Evolutionary conservation across 2,797 vertebrate genomes (phyloP).

Genomic region (Enteromius thamalakanensis): DNA sequence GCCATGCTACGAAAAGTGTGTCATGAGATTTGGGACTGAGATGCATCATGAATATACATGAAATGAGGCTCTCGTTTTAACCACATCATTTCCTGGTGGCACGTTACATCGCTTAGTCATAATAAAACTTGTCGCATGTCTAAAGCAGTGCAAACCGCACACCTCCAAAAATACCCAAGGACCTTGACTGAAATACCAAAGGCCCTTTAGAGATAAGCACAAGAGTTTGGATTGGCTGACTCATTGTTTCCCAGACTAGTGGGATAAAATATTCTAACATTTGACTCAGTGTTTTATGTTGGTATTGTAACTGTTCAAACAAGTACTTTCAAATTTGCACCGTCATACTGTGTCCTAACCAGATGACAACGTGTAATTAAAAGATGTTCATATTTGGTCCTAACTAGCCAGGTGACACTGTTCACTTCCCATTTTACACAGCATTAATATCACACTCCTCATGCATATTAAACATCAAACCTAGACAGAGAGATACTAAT

Average conservation of each 20-base stretch:
- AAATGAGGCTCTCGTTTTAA: slow-evolving; percentile 56
- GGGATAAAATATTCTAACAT: slow-evolving; percentile 14
- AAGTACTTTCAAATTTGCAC: background rate
- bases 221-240: background rate
- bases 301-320: background rate
- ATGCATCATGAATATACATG: slow-evolving; percentile 55
- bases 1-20: slow-evolving; percentile 44
- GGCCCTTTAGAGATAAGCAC: slow-evolving; percentile 17
- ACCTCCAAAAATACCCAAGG: slow-evolving; percentile 30
- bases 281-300: background rate
- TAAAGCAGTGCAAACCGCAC: slow-evolving; percentile 7
- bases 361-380: background rate
- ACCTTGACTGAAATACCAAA: slow-evolving; percentile 7
- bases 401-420: background rate
- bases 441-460: background rate
- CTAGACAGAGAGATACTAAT: background rate
- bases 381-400: background rate
- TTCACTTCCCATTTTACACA: background rate
- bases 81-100: slow-evolving; percentile 64
- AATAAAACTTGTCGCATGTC: slow-evolving; percentile 23
- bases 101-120: slow-evolving; percentile 31
- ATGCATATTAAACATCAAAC: background rate
- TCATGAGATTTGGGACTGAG: slow-evolving; percentile 60
- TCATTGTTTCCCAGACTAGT: background rate
- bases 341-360: background rate